These are phyloP conservation scores for Aleadryas rufinucha DNA, from an alignment of 2,113 vertebrate species.

Conservation along the genomic window DNA sequence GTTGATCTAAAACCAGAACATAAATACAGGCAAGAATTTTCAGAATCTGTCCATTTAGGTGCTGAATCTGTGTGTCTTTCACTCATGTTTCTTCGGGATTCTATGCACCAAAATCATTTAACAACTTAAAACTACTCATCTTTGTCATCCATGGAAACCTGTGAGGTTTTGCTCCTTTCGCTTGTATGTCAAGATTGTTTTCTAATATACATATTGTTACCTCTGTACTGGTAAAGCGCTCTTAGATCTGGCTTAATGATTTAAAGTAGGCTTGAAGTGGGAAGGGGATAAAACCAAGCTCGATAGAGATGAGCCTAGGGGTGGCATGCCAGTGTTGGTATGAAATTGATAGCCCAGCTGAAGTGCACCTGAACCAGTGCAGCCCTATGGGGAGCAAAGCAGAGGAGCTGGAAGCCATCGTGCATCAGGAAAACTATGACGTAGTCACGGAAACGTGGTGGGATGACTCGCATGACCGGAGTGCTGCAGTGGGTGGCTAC, in stretches of 20 bases:
- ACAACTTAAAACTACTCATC: not conserved
- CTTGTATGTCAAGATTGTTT: not conserved
- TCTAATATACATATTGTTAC: not conserved
- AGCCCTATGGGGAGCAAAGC: not conserved
- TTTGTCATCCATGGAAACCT: not conserved
- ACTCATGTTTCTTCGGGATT: not conserved
- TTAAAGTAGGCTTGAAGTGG: not conserved
- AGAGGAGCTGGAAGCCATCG: not conserved
- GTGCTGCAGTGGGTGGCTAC: not conserved
- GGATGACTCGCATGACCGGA: accelerated
- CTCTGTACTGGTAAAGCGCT: not conserved
- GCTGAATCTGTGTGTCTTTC: not conserved
- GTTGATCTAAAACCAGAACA: slow-evolving; percentile 12
- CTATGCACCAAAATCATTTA: not conserved
- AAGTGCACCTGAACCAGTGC: not conserved
- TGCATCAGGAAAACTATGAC: accelerated
- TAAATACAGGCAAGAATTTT: not conserved
- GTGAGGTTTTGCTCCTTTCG: not conserved
- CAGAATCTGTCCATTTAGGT: not conserved
- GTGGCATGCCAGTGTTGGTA: too few species aligned
- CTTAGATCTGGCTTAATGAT: not conserved
- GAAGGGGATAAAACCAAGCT: not conserved
- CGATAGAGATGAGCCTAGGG: not conserved
- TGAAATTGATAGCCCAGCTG: not conserved
- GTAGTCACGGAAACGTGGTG: accelerated